Evolutionary conservation across 2,113 vertebrate genomes (phyloP).

Genomic region (Phodopus roborovskii): DNA sequence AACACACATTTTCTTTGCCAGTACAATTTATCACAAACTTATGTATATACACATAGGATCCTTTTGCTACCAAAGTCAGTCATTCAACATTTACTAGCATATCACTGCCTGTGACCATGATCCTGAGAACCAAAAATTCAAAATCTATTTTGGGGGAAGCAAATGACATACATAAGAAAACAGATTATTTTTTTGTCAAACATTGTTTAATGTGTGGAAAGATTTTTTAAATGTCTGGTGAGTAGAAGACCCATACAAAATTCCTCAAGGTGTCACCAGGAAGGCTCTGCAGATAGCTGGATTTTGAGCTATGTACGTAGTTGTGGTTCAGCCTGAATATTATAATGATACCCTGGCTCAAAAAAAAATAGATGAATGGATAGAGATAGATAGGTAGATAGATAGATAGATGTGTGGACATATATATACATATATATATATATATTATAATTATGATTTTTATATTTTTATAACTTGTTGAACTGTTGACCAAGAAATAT

Average conservation of each 20-base stretch:
- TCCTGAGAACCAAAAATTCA: background rate
- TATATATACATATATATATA: no score
- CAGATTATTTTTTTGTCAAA: background rate
- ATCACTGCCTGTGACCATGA: background rate
- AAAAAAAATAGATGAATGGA: background rate
- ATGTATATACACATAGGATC: no score
- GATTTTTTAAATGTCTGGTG: background rate
- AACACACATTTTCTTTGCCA: background rate
- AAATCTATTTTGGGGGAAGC: background rate
- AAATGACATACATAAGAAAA: background rate
- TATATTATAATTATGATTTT: background rate
- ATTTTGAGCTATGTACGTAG: background rate
- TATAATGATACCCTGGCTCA: background rate
- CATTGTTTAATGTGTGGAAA: background rate
- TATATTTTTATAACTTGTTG: background rate
- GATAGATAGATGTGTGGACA: no score
- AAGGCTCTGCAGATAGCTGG: background rate
- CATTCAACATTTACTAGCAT: background rate
- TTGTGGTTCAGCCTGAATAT: background rate
- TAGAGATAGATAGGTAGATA: background rate
- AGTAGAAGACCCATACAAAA: background rate
- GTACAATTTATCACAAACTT: background rate
- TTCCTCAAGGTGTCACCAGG: background rate
- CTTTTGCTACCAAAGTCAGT: background rate
- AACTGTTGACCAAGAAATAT: constrained; percentile 36